Evolutionary conservation across 2,888 invertebrate species (phyloP), one percentile per base, ranked within the genome.

Genomic region (Achlya flavicornis): DNA sequence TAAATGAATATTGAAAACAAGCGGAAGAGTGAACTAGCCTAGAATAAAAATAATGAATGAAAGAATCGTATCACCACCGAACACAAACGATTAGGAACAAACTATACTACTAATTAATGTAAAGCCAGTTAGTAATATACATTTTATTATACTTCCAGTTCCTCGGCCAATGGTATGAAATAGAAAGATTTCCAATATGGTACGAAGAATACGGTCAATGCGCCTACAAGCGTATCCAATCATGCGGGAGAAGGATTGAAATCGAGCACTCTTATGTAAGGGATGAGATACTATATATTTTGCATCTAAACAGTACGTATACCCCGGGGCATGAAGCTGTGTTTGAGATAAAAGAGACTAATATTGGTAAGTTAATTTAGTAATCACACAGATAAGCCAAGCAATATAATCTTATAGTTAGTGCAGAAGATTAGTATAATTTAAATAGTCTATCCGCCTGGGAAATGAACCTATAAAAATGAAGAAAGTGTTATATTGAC

Each of bases 111-210:
- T 26, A 26, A 26, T 26, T 26, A 26, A 2, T 26, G 26, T 26
- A 26, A 26, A 26, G 26, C 5, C 35, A 0, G 35, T 35, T 35
- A 26, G 35, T 6, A 35, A 35, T 35, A 35, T 35, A 3, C 1
- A 35, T 4, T 35, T 35, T 35, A 35, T 48, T 33, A 32, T 19
- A 12, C 0, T 85, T 83, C 7, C 84, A 93, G 93, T 93, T 93
- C 61, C 77, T 90, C 1, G 93, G 93, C 0, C 76, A 77, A 64
- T 93, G 93, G 93, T 88, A 88, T 62, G 92, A 89, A 63, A 84
- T 92, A 19, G 84, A 91, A 63, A 79, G 91, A 1, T 90, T 87
- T 61, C 92, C 92, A 0, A 78, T 83, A 0, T 92, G 91, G 91
- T 93, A 88, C 65, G 92, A 93, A 57, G 73, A 82, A 4, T 65